A percentile compares a stretch with the other conserved stretches of the same genome.
Evolutionary conservation across 2,888 invertebrate species (phyloP).

Genomic region (Mesorhabditis spiculigera): DNA sequence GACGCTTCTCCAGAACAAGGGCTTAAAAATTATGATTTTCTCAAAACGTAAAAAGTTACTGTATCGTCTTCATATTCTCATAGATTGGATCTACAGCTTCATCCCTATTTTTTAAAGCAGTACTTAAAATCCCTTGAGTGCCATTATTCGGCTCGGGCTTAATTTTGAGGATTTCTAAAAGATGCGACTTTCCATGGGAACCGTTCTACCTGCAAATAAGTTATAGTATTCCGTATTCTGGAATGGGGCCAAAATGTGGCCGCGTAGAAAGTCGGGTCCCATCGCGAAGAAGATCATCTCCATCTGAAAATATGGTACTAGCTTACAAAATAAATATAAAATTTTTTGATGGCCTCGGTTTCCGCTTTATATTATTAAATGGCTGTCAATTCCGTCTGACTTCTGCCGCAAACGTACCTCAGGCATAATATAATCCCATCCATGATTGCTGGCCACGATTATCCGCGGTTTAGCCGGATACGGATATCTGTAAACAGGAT

Average conservation of each 20-base stretch:
- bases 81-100: background rate
- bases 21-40: background rate
- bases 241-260: background rate
- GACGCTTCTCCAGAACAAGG: background rate
- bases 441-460: background rate
- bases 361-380: no score
- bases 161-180: background rate
- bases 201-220: conserved; percentile 1
- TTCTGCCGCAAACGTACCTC: background rate
- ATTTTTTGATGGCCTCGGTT: no score
- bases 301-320: no score
- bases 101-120: background rate
- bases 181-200: background rate
- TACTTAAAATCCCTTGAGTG: background rate
- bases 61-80: background rate
- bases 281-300: conserved; percentile 1
- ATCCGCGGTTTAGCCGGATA: background rate
- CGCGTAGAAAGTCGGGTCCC: background rate
- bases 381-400: no score
- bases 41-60: background rate
- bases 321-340: no score
- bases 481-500: background rate
- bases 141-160: conserved; percentile 4
- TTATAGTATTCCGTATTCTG: conserved; percentile 1
- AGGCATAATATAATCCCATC: conserved; percentile 2